These are phyloP conservation scores for Parascotia fuliginaria DNA, from an alignment of 2,888 invertebrate genomes.

Conservation along the genomic window DNA sequence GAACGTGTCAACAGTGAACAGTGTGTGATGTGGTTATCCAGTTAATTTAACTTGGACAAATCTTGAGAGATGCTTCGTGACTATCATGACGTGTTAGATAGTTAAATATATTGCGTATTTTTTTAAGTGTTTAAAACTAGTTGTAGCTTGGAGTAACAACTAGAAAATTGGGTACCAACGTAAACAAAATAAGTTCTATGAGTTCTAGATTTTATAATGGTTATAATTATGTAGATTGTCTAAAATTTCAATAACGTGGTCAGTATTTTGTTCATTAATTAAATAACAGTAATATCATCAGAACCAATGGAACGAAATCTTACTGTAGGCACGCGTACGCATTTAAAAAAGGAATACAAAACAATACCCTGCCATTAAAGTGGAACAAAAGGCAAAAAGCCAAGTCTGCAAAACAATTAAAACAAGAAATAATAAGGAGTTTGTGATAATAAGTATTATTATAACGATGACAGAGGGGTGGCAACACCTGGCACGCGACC, in stretches of 20 bases:
- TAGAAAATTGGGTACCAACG: too few relatives aligned
- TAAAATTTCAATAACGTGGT: too few relatives aligned
- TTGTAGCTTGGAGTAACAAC: too few relatives aligned
- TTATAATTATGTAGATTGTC: too few relatives aligned
- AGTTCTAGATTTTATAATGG: too few relatives aligned
- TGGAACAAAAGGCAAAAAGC: constrained; percentile 82
- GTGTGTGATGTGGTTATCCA: constrained; percentile 54
- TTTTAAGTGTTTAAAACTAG: too few relatives aligned
- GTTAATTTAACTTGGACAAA: constrained; percentile 57
- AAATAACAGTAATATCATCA: constrained; percentile 23
- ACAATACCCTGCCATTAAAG: constrained; percentile 83
- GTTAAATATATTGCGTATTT: too few relatives aligned
- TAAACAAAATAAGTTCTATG: too few relatives aligned
- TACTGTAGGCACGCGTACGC: constrained; percentile 78
- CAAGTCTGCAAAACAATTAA: constrained; percentile 83
- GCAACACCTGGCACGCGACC: constrained; percentile 71
- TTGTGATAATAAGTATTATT: constrained; percentile 84
- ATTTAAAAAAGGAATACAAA: constrained; percentile 70
- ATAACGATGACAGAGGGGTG: constrained; percentile 63
- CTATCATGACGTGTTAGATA: background rate
- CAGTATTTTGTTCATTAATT: too few relatives aligned
- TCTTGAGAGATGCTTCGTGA: constrained; percentile 41
- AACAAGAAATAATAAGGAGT: constrained; percentile 85
- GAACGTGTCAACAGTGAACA: too few relatives aligned
- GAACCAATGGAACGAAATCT: constrained; percentile 58